Evolutionary conservation across 2,113 vertebrate genomes (phyloP), one percentile per base, ranked within the genome.

Genomic region (Pluvianellus socialis): DNA sequence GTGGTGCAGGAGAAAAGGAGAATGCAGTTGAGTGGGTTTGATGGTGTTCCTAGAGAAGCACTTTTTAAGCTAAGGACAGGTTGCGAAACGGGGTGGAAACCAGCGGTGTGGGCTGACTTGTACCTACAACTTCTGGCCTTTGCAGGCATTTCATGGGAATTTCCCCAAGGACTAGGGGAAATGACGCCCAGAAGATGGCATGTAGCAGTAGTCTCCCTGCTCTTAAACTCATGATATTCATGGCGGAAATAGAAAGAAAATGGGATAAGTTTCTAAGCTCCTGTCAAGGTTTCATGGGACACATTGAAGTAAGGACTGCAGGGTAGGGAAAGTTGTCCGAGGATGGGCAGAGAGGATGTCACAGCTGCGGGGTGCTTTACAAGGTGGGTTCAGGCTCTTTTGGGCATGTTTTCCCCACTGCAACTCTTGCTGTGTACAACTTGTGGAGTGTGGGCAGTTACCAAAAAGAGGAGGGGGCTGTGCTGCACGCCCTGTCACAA

Each of bases 361-460:
- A 49, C 27, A 65, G 35, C 26, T 65, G 28, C 4, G 3, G 24
- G 32, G 33, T 47, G 67, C n/a, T 62, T 40, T 47, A 38, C 9
- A 38, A 50, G 33, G 35, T 61, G 42, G 10, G 13, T 58, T 74
- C 50, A 66, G 55, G 56, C 20, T 71, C 32, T 63, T 93, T 28
- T 13, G 17, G 70, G 8, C 5, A 26, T 4, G 7, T 65, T 86
- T 66, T 72, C 15, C 63, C 40, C 50, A 13, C 33, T 17, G 40
- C 33, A 53, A 9, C 28, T 72, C n/a, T 47, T 73, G 63, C 55
- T 58, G 16, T 22, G n/a, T 40, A 58, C 1, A 1, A 40, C 50
- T 23, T 65, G 75, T 3, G 24, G 62, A 42, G 40, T 0, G 1
- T 2, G 1, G 52, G 35, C 28, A 52, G 28, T 10, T 0, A 1